A percentile compares a stretch with the other conserved stretches of the same genome.
Evolutionary conservation across 2,888 invertebrate genomes (phyloP).

Genomic region (Latrodectus elegans): DNA sequence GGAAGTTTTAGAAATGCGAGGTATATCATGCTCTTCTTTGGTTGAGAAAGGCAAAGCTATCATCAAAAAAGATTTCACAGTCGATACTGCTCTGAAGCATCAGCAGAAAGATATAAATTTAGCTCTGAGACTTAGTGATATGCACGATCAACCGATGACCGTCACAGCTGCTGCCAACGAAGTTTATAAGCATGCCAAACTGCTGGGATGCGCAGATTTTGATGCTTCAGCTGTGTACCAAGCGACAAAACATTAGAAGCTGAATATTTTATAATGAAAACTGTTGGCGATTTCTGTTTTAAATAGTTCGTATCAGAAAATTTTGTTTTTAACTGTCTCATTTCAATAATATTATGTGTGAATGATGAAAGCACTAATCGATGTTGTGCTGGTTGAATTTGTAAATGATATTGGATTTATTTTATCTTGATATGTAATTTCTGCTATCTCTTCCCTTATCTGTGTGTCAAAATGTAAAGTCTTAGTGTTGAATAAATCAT

Average conservation of each 20-base stretch:
- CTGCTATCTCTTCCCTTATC: too few species aligned
- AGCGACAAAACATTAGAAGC: conserved; percentile 6
- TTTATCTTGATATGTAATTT: too few species aligned
- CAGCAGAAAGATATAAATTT: conserved; percentile 96
- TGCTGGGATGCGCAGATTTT: conserved; percentile 16
- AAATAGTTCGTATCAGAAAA: too few species aligned
- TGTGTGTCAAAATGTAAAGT: too few species aligned
- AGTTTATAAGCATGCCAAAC: conserved; percentile 74
- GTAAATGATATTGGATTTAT: too few species aligned
- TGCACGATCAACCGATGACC: conserved; percentile 91
- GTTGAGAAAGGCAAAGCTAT: conserved; percentile 33
- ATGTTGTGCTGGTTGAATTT: too few species aligned
- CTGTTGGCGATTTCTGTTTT: too few species aligned
- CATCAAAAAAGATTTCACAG: not conserved
- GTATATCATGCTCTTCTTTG: conserved; percentile 80
- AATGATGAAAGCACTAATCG: too few species aligned
- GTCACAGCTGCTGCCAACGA: conserved; percentile 95
- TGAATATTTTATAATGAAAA: too few species aligned
- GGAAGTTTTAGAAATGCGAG: conserved; percentile 89
- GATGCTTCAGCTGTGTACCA: conserved; percentile 32
- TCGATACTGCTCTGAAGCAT: conserved; percentile 86
- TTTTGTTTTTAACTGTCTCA: too few species aligned
- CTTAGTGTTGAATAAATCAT: too few species aligned
- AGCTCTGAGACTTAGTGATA: conserved; percentile 89
- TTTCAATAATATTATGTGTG: too few species aligned